Percentiles rank a stretch among this genome's conserved stretches.
Conservation (phyloP, 1,140 invertebrate genomes). For the Microplitis demolitor region DNA sequence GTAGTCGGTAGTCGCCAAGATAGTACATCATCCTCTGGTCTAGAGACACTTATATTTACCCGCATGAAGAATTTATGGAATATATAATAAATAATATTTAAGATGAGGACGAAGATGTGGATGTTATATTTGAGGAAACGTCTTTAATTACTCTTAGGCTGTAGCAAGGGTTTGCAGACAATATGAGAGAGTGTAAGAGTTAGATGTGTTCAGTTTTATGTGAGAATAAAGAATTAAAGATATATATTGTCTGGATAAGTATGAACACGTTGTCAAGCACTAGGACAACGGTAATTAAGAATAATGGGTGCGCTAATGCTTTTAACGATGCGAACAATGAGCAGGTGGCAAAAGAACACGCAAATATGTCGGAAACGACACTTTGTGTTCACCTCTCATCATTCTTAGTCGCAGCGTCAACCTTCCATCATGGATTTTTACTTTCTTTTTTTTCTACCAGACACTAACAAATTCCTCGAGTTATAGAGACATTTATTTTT, state of each 20-base stretch:
- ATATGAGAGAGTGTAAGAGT: too few species aligned
- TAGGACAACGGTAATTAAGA: slow-evolving; percentile 46
- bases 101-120: too few species aligned
- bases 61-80: not conserved
- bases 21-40: not conserved
- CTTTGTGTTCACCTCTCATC: not conserved
- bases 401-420: slow-evolving; percentile 1
- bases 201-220: too few species aligned
- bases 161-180: too few species aligned
- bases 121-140: not conserved
- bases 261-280: not conserved
- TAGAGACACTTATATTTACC: not conserved
- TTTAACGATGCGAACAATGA: slow-evolving; percentile 53
- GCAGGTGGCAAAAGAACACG: slow-evolving; percentile 33
- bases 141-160: too few species aligned
- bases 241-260: too few species aligned
- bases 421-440: slow-evolving; percentile 1
- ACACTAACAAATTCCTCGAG: too few species aligned
- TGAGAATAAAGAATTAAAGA: too few species aligned
- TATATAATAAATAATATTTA: not conserved
- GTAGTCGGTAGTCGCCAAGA: not conserved
- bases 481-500: not conserved
- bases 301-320: slow-evolving; percentile 49
- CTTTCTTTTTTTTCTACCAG: not conserved
- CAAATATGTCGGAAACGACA: slow-evolving; percentile 1